Evolutionary conservation across 2,888 invertebrate genomes (phyloP).

Genomic region (Ornithoptera alexandrae): DNA sequence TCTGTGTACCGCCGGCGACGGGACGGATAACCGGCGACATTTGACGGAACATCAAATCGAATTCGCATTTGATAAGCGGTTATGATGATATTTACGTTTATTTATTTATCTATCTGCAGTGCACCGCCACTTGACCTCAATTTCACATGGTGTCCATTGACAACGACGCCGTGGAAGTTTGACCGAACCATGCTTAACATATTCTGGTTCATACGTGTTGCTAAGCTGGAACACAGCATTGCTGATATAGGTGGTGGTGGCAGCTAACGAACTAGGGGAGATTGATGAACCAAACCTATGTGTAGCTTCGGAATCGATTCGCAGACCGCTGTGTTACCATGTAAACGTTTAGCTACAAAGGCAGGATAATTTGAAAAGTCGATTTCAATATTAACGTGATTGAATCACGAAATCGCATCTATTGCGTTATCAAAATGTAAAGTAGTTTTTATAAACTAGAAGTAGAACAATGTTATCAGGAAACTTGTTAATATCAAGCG

Average conservation of each 20-base stretch:
- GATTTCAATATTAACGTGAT: no score
- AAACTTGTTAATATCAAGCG: no score
- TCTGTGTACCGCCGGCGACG: slow-evolving; percentile 2
- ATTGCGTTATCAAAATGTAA: no score
- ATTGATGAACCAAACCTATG: no score
- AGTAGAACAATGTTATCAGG: no score
- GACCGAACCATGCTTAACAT: background rate
- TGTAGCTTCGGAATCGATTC: no score
- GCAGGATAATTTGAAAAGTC: no score
- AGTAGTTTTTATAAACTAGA: no score
- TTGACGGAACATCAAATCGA: background rate
- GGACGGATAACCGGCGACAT: slow-evolving; percentile 11
- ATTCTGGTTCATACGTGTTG: background rate
- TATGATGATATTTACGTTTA: background rate
- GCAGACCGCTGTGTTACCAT: no score
- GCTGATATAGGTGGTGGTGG: background rate
- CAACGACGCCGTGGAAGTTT: background rate
- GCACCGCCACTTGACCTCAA: background rate
- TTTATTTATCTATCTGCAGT: background rate
- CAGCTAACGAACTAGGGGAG: no score
- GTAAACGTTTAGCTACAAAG: no score
- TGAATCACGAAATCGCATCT: no score
- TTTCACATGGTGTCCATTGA: background rate
- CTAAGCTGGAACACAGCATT: background rate
- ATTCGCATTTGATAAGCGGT: background rate